Base-by-base conservation (phyloP, 2,113 vertebrate genomes). In the Eleginops maclovinus region DNA sequence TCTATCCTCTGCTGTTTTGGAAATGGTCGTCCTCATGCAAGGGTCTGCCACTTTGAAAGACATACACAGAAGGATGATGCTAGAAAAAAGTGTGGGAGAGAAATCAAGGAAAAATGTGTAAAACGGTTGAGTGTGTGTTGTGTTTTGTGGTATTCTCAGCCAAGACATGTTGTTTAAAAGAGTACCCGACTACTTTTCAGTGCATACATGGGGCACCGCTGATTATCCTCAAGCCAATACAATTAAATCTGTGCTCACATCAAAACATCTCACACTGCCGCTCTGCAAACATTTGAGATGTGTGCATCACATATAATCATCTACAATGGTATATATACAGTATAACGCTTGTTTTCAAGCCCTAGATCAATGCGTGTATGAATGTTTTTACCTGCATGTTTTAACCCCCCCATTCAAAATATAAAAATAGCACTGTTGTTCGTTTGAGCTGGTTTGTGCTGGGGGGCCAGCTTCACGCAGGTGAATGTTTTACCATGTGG, bases 1-100 rank as follows among this genome's bases (percentile, higher is more conserved):
- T 77, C 60, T 61, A 72, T 63, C 75, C 40, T 63, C 65, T 76
- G 69, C 70, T 72, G 55, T 79, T 85, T 72, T 67, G 47, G 62
- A 46, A 44, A 76, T 68, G 74, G 28, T 79, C 76, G 69, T 73
- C 13, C 22, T n/a, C n/a, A n/a, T n/a, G n/a, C n/a, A n/a, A n/a
- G n/a, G n/a, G n/a, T n/a, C 61, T 82, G 56, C 61, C 11, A 22
- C 58, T 1, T 8, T 71, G 17, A n/a, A 26, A 47, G 43, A 40
- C 22, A 40, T 46, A 26, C 11, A 53, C n/a, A 16, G 3, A 70
- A 8, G 19, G 16, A 53, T 21, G 49, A 40, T 55, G 24, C 17
- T 40, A 69, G 36, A 14, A 12, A 59, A 71, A 2, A 31, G 5
- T 19, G 19, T 8, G 7, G 44, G 43, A 51, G 2, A 31, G 51